phyloP scores from a whole-genome alignment of 2,888 invertebrate species.

The Sepioteuthis lessoniana region DNA sequence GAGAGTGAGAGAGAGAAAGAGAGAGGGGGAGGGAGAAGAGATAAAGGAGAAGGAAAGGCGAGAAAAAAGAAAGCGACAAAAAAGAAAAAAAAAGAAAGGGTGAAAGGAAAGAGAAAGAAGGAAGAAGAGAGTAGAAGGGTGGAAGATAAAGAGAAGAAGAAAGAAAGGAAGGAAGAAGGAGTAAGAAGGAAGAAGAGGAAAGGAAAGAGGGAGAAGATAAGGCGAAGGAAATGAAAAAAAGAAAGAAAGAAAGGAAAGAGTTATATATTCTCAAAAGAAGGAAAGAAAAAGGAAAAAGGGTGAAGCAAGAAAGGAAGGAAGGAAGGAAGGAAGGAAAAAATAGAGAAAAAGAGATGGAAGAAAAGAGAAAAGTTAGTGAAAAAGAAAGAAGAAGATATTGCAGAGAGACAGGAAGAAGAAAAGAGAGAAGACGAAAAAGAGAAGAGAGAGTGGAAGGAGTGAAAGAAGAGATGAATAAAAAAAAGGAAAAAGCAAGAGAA shows the following conservation, averaged over 20 bases:
- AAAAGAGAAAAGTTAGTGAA: too few species aligned
- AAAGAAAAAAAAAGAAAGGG: neutral
- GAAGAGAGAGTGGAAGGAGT: too few species aligned
- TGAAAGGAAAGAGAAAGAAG: neutral
- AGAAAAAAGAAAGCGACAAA: rapidly evolving
- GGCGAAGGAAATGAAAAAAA: neutral
- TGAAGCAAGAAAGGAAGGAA: too few species aligned
- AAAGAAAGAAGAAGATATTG: too few species aligned
- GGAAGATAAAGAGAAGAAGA: neutral
- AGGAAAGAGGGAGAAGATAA: neutral
- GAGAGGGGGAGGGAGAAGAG: neutral
- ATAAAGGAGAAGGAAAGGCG: neutral
- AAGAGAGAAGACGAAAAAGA: too few species aligned
- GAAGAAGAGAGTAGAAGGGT: too few species aligned
- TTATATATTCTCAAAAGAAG: neutral
- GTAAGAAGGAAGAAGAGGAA: neutral
- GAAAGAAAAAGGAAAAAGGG: neutral
- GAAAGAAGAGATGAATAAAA: neutral
- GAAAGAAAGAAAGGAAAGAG: neutral
- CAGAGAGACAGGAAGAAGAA: too few species aligned
- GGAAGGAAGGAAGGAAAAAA: too few species aligned
- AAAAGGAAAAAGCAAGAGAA: neutral
- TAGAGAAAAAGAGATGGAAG: too few species aligned
- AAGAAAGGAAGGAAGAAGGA: neutral
- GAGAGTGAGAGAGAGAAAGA: neutral